Evolutionary conservation across 2,888 invertebrate species (phyloP).

Genomic region (Lamellibrachia satsuma): DNA sequence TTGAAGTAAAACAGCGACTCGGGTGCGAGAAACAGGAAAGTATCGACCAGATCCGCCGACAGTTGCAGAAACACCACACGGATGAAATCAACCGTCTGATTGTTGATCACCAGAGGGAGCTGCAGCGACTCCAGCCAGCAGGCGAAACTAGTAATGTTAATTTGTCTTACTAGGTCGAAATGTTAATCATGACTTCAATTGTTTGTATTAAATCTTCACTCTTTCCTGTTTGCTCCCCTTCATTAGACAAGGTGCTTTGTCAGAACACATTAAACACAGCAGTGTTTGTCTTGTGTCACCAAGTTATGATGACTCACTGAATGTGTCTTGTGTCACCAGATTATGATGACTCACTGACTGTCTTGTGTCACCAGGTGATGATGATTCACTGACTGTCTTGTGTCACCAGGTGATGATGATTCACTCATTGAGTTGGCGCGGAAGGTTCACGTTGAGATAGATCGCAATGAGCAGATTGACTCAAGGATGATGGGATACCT

Average conservation of each 20-base stretch:
- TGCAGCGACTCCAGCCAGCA: conserved; percentile 34
- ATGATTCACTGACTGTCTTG: neutral
- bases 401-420: conserved; percentile 17
- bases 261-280: too few relatives aligned
- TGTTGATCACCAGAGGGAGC: conserved; percentile 49
- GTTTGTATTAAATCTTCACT: neutral
- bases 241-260: too few relatives aligned
- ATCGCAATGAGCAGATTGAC: conserved; percentile 6
- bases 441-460: conserved; percentile 17
- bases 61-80: conserved; percentile 49
- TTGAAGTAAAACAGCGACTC: conserved; percentile 26
- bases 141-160: conserved; percentile 25
- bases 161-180: neutral
- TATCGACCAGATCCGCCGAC: conserved; percentile 33
- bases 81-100: conserved; percentile 48
- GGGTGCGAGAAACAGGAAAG: conserved; percentile 17
- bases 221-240: neutral
- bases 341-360: neutral
- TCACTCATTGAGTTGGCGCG: neutral
- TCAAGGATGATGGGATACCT: neutral
- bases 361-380: neutral
- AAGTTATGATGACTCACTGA: neutral
- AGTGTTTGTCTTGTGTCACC: neutral
- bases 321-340: neutral
- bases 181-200: neutral